A percentile compares a stretch with the other conserved stretches of the same genome.
Conservation (phyloP, 1,140 invertebrate genomes). For the Dendroctonus ponderosae region DNA sequence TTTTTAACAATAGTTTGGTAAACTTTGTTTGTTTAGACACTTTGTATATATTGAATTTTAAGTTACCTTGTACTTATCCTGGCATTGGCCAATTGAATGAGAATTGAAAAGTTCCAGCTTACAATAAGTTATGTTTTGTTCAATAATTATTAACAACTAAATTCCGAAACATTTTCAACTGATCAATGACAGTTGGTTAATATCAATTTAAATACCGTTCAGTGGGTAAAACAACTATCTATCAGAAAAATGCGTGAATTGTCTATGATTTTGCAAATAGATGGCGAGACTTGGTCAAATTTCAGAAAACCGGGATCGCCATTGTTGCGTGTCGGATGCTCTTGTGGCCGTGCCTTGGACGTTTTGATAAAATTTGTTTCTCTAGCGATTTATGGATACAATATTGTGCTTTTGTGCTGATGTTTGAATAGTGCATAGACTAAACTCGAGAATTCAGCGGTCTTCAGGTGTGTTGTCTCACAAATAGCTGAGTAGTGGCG, state of each 20-base stretch:
- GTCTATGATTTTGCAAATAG: constrained; percentile 21
- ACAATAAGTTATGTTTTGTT: too few relatives aligned
- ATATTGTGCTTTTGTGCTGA: constrained; percentile 37
- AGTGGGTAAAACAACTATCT: too few relatives aligned
- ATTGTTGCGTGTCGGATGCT: constrained; percentile 48
- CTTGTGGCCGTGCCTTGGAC: constrained; percentile 46
- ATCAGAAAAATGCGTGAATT: background rate
- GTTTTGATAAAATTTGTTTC: constrained; percentile 39
- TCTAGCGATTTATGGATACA: constrained; percentile 23
- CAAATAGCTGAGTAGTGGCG: constrained; percentile 9
- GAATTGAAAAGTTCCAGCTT: too few relatives aligned
- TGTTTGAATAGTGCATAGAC: constrained; percentile 17
- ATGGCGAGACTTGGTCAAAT: constrained; percentile 39
- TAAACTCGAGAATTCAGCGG: constrained; percentile 11
- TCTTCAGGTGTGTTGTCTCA: constrained; percentile 17
- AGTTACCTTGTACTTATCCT: too few relatives aligned
- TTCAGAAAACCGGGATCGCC: constrained; percentile 47
- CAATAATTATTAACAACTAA: too few relatives aligned
- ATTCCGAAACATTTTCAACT: too few relatives aligned
- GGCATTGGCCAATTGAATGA: too few relatives aligned
- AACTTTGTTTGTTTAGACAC: too few relatives aligned
- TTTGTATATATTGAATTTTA: too few relatives aligned
- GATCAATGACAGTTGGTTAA: too few relatives aligned
- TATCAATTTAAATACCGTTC: too few relatives aligned
- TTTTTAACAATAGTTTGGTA: too few relatives aligned